Evolutionary conservation across 2,888 invertebrate genomes (phyloP).

Genomic region (Cenopis cana): DNA sequence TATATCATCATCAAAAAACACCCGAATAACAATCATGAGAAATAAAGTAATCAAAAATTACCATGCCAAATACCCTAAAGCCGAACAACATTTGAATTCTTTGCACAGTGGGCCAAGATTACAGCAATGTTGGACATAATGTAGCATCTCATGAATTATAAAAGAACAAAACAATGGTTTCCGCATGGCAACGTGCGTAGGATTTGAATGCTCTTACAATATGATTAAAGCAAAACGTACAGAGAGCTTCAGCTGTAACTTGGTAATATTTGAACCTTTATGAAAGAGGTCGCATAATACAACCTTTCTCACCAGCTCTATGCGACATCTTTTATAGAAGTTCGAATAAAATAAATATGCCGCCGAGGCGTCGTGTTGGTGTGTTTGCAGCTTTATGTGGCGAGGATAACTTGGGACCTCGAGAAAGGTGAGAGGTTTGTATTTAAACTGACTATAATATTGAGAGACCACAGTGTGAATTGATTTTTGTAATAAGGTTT

Average conservation of each 20-base stretch:
- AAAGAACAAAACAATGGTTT: constrained; percentile 69
- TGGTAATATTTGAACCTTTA: not conserved
- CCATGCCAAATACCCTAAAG: constrained; percentile 30
- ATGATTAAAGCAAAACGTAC: constrained; percentile 48
- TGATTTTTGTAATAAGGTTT: no score
- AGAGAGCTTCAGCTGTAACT: not conserved
- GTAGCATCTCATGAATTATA: constrained; percentile 69
- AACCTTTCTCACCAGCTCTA: no score
- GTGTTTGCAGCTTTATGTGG: not conserved
- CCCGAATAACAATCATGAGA: constrained; percentile 1
- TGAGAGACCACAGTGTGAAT: no score
- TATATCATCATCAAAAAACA: not conserved
- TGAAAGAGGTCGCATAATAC: not conserved
- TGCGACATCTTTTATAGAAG: not conserved
- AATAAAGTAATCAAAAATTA: not conserved
- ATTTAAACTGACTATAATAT: not conserved
- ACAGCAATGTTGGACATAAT: constrained; percentile 61
- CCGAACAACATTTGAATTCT: constrained; percentile 29
- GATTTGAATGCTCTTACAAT: constrained; percentile 53
- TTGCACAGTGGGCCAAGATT: constrained; percentile 49
- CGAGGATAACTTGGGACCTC: not conserved
- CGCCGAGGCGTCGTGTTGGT: not conserved
- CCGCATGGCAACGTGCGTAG: constrained; percentile 63
- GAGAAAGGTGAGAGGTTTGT: not conserved
- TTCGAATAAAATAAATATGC: not conserved